Percentiles rank a stretch among this genome's conserved stretches.
Evolutionary conservation across 2,888 invertebrate genomes (phyloP).

Genomic region (Aphodius granarius): DNA sequence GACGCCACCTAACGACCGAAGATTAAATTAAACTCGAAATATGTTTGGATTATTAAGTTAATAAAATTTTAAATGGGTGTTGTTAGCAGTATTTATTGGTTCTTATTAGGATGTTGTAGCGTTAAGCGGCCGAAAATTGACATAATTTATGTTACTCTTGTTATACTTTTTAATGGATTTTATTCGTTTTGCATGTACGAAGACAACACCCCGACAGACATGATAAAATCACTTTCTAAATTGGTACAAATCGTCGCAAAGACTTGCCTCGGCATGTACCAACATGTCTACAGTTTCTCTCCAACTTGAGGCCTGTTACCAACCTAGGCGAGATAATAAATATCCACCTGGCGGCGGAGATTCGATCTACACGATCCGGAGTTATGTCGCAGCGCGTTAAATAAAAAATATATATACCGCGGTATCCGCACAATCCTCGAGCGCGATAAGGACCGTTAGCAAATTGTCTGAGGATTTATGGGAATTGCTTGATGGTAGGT

Average conservation of each 20-base stretch:
- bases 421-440: background rate
- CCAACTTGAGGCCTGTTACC: background rate
- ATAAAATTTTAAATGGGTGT: background rate
- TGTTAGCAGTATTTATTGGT: background rate
- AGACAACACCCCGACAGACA: background rate
- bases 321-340: background rate
- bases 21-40: background rate
- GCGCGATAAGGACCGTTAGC: background rate
- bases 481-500: background rate
- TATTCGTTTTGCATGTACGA: no score
- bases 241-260: background rate
- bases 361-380: background rate
- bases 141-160: background rate
- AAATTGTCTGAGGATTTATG: background rate
- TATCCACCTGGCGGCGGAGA: background rate
- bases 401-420: background rate
- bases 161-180: background rate
- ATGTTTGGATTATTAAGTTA: background rate
- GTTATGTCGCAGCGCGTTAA: background rate
- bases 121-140: background rate
- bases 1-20: background rate
- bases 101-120: background rate
- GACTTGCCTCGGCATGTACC: background rate
- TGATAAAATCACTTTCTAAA: background rate
- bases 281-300: background rate